Percentiles rank a stretch among this genome's conserved stretches.
These are phyloP conservation scores for Drosophila ustulata DNA, from an alignment of 2,888 invertebrate species.

Conservation along the genomic window DNA sequence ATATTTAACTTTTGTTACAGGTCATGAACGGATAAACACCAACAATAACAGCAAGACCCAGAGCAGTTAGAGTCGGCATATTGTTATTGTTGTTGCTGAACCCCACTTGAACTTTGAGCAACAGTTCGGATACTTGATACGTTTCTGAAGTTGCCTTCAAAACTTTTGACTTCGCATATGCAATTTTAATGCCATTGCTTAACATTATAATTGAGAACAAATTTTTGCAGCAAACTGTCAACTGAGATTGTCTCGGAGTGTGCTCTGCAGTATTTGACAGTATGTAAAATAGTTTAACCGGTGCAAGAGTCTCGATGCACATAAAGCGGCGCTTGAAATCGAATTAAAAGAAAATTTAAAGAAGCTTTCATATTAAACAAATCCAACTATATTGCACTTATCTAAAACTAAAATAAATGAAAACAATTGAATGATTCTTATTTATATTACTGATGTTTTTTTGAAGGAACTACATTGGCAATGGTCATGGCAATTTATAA, in stretches of 20 bases:
- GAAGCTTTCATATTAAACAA: neutral
- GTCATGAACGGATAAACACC: slow-evolving; percentile 34
- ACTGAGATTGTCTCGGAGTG: neutral
- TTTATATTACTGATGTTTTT: neutral
- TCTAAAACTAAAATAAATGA: too few relatives aligned
- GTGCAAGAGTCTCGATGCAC: neutral
- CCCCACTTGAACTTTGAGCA: slow-evolving; percentile 32
- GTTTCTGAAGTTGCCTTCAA: slow-evolving; percentile 23
- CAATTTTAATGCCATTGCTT: slow-evolving; percentile 35
- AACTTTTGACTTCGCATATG: slow-evolving; percentile 23
- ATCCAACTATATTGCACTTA: neutral
- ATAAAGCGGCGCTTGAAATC: neutral
- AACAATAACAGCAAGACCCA: slow-evolving; percentile 2
- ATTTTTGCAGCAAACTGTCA: slow-evolving; percentile 21
- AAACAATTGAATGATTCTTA: too few relatives aligned
- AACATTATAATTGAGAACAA: slow-evolving; percentile 36
- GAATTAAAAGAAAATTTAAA: neutral
- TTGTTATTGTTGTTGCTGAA: slow-evolving; percentile 24
- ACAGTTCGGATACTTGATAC: slow-evolving; percentile 37
- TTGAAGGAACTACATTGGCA: neutral
- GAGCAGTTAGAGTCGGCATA: slow-evolving; percentile 10
- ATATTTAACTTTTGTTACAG: slow-evolving; percentile 44
- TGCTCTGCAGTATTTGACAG: neutral
- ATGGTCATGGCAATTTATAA: too few relatives aligned
- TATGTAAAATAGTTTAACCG: neutral